These are phyloP conservation scores for Leistus spinibarbis DNA, from an alignment of 2,888 invertebrate species.

Conservation along the genomic window DNA sequence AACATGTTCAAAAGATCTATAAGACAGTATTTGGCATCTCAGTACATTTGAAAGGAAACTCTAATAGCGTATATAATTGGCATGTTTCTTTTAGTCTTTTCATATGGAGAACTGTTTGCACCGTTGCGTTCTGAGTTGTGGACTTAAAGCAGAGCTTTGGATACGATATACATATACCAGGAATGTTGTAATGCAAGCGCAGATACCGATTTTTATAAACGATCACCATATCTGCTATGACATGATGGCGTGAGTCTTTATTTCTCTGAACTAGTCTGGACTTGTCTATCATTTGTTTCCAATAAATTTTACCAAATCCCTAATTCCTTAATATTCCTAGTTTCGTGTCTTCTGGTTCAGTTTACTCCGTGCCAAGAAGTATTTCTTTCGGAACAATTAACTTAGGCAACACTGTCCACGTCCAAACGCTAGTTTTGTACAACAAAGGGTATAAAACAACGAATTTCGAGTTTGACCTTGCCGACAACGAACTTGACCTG, in stretches of 20 bases:
- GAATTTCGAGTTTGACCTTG: conserved; percentile 56
- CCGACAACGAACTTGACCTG: conserved; percentile 54
- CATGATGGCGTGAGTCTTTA: neutral
- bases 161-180: neutral
- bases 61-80: too few relatives aligned
- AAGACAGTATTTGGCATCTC: too few relatives aligned
- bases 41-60: too few relatives aligned
- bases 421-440: conserved; percentile 51
- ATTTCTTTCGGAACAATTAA: conserved; percentile 58
- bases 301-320: neutral
- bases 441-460: conserved; percentile 55
- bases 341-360: neutral
- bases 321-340: neutral
- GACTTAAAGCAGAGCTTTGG: neutral
- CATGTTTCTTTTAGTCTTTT: conserved; percentile 7
- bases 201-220: conserved; percentile 4
- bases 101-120: neutral
- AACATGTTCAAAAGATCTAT: too few relatives aligned
- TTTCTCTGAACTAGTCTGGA: neutral
- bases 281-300: neutral
- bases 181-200: neutral
- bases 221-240: neutral
- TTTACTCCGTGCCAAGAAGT: conserved; percentile 45
- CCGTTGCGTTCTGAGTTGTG: neutral
- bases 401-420: conserved; percentile 53